Evolutionary conservation across 2,797 vertebrate species (phyloP).

Genomic region (Sandelia bainsii): DNA sequence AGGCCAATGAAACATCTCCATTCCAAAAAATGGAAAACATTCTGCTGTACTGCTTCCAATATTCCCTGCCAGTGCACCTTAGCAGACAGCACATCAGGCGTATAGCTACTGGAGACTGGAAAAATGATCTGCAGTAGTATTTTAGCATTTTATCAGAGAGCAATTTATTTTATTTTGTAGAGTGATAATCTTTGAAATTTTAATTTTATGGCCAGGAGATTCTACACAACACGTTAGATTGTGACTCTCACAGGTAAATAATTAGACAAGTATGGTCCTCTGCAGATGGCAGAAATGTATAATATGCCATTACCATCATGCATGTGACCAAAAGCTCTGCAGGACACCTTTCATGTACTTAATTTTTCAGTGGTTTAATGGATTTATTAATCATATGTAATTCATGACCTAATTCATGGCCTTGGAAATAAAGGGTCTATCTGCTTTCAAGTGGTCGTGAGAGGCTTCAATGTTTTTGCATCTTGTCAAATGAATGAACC

Average conservation of each 20-base stretch:
- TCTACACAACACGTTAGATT: neutral
- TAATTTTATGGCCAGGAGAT: neutral
- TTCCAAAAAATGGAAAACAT: conserved; percentile 9
- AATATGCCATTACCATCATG: neutral
- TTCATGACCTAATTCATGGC: too few relatives aligned
- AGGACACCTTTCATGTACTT: neutral
- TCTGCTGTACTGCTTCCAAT: neutral
- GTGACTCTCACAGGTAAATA: neutral
- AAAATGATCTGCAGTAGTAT: neutral
- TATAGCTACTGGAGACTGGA: neutral
- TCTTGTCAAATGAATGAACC: too few relatives aligned
- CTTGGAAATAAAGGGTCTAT: too few relatives aligned
- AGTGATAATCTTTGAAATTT: neutral
- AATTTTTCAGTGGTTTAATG: conserved; percentile 13
- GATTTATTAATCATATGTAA: conserved; percentile 25
- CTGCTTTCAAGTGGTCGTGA: too few relatives aligned
- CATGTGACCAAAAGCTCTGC: neutral
- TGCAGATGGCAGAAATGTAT: neutral
- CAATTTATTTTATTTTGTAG: neutral
- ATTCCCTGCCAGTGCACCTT: neutral
- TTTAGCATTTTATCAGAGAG: neutral
- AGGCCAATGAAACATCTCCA: conserved; percentile 22
- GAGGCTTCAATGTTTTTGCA: too few relatives aligned
- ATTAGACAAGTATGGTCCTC: neutral
- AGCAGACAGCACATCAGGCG: neutral